phyloP scores from a whole-genome alignment of 2,797 vertebrate species.

The Pristis pectinata region DNA sequence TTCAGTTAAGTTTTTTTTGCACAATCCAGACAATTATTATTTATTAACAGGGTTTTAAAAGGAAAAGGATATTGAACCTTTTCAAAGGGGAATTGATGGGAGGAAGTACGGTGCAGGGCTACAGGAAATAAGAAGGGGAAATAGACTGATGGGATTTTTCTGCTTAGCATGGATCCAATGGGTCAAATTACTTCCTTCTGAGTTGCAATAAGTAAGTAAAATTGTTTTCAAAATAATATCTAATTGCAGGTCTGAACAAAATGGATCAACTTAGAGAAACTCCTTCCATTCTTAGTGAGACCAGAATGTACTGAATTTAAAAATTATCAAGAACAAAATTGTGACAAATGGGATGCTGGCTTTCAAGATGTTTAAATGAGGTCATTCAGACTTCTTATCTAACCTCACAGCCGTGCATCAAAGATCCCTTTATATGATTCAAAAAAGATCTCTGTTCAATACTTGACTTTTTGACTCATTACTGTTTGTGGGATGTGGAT shows the following conservation, averaged over 20 bases:
- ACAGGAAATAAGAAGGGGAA: no score
- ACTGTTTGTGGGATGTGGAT: not conserved
- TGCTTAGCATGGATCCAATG: no score
- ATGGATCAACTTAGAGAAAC: not conserved
- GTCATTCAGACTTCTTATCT: no score
- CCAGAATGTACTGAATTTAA: not conserved
- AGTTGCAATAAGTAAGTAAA: no score
- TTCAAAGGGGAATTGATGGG: no score
- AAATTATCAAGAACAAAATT: not conserved
- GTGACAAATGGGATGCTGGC: not conserved
- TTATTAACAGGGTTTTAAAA: not conserved
- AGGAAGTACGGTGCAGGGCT: no score
- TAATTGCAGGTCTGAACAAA: not conserved
- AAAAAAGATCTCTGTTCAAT: not conserved
- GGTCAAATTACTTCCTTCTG: no score
- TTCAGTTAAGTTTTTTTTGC: conserved; percentile 19
- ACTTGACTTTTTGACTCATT: not conserved
- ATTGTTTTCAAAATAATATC: not conserved
- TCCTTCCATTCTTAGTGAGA: not conserved
- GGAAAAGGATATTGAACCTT: not conserved
- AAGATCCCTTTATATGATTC: not conserved
- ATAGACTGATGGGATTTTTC: no score
- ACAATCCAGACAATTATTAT: conserved; percentile 5
- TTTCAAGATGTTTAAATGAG: no score
- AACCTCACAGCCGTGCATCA: no score